Evolutionary conservation across 2,888 invertebrate genomes (phyloP), one percentile per base, ranked within the genome.

Genomic region (Brassicogethes aeneus): DNA sequence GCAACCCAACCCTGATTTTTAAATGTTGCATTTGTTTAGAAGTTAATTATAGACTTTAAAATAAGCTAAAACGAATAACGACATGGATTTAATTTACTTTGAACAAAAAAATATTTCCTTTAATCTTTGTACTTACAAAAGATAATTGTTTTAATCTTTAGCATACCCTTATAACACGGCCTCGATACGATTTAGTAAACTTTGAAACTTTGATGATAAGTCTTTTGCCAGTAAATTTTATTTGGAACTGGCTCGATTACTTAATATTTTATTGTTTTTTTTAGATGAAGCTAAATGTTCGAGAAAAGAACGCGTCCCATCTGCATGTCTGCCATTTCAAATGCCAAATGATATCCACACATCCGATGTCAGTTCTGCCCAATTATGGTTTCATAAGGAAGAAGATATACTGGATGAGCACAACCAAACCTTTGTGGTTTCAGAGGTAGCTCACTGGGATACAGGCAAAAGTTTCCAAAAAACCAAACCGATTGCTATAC

Each of bases 381-480:
- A 88, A 51, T 70, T 89, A 16, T 88, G 88, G 87, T 79, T 88
- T 41, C 85, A 84, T 63, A 87, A 86, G 71, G 76, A 78, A 49
- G 65, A 70, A 8, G 80, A 82, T 51, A 72, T 73, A 1, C 62
- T 79, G 41, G 80, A 82, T 56, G 71, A 73, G 17, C 76, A 77
- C 61, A 81, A 82, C 58, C 85, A 85, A 57, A 85, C 83, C 0
- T 82, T 86, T 58, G 80, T 85, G 15, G 77, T 87, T 36, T 83
- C 85, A 0, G 87, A 88, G 61, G 79, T 86, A 10, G 83, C 84
- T 5, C 83, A 84, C 58, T 80, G 84, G 85, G 79, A 79, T 65
- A 56, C 68, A 40, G 73, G 73, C 51, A 78, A 79, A 57, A 81
- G 82, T 66, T 79, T 84, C 57, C 81, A 80, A 58, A 81, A 85